A percentile compares a stretch with the other conserved stretches of the same genome.
Evolutionary conservation across 1,140 invertebrate species (phyloP).

Genomic region (Eupeodes corollae): DNA sequence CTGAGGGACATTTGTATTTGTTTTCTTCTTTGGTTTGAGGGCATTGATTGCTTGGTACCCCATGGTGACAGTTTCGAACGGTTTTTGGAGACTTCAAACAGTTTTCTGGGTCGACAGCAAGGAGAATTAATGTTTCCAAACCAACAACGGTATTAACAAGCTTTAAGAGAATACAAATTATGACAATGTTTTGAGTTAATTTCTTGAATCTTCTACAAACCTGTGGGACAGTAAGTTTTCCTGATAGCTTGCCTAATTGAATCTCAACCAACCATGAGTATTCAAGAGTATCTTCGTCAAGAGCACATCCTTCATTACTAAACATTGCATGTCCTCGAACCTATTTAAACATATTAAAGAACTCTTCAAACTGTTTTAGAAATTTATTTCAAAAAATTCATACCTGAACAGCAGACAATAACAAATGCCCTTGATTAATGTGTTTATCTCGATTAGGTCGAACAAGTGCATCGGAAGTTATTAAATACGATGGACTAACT

Average conservation of each 20-base stretch:
- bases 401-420: slow-evolving; percentile 79
- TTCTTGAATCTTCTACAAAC: not conserved
- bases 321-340: slow-evolving; percentile 95
- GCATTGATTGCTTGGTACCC: slow-evolving; percentile 63
- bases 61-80: slow-evolving; percentile 76
- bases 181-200: too few species aligned
- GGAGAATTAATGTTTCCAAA: slow-evolving; percentile 77
- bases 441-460: slow-evolving; percentile 59
- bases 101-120: slow-evolving; percentile 83
- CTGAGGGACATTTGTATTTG: slow-evolving; percentile 68
- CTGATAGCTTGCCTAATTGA: slow-evolving; percentile 69
- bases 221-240: slow-evolving; percentile 67
- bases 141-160: slow-evolving; percentile 76
- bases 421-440: slow-evolving; percentile 77
- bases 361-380: not conserved
- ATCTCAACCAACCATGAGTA: slow-evolving; percentile 90
- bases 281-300: slow-evolving; percentile 90
- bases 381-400: slow-evolving; percentile 9
- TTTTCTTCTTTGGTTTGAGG: slow-evolving; percentile 56
- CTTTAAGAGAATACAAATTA: too few species aligned
- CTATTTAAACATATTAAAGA: slow-evolving; percentile 25
- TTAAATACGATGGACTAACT: slow-evolving; percentile 75
- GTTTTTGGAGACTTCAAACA: slow-evolving; percentile 64
- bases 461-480: slow-evolving; percentile 60
- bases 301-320: slow-evolving; percentile 74